phyloP scores from a whole-genome alignment of 2,888 invertebrate species.

The Metellina segmentata region DNA sequence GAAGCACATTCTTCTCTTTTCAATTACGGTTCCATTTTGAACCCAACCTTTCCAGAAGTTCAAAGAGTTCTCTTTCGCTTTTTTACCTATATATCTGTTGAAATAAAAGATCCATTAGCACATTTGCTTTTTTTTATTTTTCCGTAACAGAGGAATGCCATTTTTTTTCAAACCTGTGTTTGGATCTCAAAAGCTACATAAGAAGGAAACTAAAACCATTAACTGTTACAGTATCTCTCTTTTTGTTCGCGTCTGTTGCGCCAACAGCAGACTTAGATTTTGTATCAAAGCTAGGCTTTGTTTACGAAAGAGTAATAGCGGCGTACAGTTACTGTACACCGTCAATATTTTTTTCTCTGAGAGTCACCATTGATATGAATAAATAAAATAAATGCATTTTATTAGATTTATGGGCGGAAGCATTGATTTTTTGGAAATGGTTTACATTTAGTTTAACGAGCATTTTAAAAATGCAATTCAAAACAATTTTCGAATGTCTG shows the following conservation, averaged over 20 bases:
- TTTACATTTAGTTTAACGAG: too few species aligned
- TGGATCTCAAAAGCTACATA: background rate
- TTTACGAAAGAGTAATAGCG: background rate
- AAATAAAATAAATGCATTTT: too few species aligned
- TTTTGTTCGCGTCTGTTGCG: conserved; percentile 4
- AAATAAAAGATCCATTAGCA: conserved; percentile 40
- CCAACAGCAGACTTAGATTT: background rate
- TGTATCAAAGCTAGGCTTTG: background rate
- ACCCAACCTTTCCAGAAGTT: background rate
- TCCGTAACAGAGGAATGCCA: background rate
- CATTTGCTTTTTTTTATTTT: conserved; percentile 2
- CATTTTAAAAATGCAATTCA: too few species aligned
- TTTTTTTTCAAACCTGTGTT: background rate
- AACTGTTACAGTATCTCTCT: conserved; percentile 2
- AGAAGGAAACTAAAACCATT: background rate
- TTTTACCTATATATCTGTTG: conserved; percentile 18
- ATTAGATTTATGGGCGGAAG: too few species aligned
- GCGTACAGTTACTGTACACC: background rate
- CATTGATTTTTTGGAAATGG: too few species aligned
- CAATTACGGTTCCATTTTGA: background rate
- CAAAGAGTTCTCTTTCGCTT: background rate
- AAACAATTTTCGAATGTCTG: too few species aligned
- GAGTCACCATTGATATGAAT: background rate
- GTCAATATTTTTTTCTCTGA: background rate
- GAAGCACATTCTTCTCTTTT: background rate